Evolutionary conservation across 2,888 invertebrate genomes (phyloP), one percentile per base, ranked within the genome.

Genomic region (Cloeon dipterum): DNA sequence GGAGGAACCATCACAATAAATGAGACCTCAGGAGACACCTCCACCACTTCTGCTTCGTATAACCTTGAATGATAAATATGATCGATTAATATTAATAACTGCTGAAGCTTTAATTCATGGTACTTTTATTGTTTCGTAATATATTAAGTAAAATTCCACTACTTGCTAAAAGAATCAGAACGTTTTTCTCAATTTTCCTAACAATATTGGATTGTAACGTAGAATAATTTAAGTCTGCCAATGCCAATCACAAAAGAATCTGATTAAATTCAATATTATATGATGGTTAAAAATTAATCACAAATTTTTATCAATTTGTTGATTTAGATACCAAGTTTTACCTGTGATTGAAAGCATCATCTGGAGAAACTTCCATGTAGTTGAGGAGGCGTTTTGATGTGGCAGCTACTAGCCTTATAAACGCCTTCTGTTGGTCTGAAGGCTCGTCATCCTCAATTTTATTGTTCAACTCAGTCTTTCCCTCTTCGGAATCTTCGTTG

Each of bases 31-130:
- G 68, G 66, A 48, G 81, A 85, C 20, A 94, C 65, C 57, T 96
- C 93, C 43, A 96, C 74, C 26, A 96, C 82, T 61, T 96, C 94
- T 5, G 78, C 67, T 52, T 91, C 88, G 56, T 89, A 96, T 39
- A 96, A 62, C 47, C 93, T 56, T 42, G 7, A 39, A 41, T 29
- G 23, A 37, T 35, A n/a, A n/a, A n/a, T n/a, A n/a, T n/a, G n/a
- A n/a, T n/a, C 33, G 29, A 7, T 8, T 5, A 19, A 8, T 7
- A 21, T 13, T n/a, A 18, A n/a, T 20, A 4, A 19, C n/a, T 3
- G n/a, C n/a, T 18, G 26, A 14, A 26, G 26, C 7, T 14, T 14
- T 2, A 7, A 21, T 20, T 20, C 11, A 3, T 10, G 8, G 3
- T 21, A 21, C 21, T 3, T 21, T 21, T 2, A 21, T 10, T 21